These are phyloP conservation scores for Hapalemur alaotrensis DNA, from an alignment of 2,797 vertebrate species.

Conservation along the genomic window DNA sequence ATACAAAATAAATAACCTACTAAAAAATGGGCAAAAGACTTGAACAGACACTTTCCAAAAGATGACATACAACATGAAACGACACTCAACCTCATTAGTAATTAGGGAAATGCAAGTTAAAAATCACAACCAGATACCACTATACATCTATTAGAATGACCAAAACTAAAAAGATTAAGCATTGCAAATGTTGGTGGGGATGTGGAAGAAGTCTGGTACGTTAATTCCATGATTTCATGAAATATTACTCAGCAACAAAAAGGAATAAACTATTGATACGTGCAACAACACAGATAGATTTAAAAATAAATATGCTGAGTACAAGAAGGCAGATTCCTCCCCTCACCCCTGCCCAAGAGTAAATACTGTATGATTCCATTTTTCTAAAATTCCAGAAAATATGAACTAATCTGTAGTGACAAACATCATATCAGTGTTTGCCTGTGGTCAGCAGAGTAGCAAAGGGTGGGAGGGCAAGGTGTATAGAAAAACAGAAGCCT, in stretches of 20 bases:
- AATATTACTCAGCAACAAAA: background rate
- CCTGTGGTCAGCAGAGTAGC: background rate
- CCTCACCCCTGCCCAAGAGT: background rate
- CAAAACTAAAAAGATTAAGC: background rate
- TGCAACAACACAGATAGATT: background rate
- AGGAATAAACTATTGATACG: background rate
- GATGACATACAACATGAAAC: background rate
- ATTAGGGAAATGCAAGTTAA: background rate
- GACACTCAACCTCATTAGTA: background rate
- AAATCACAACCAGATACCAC: background rate
- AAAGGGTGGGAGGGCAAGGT: background rate
- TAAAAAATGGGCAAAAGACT: background rate
- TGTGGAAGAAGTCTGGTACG: background rate
- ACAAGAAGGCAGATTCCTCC: background rate
- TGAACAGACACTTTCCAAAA: background rate
- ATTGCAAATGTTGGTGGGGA: background rate
- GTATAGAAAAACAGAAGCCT: background rate
- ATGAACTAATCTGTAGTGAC: background rate
- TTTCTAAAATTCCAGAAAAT: background rate
- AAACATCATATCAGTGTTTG: background rate
- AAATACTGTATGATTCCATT: background rate
- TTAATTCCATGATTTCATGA: fast-evolving
- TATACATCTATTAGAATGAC: background rate
- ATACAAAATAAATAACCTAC: background rate
- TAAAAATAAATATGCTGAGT: background rate